Percentiles rank a stretch among this genome's conserved stretches.
Evolutionary conservation across 2,888 invertebrate genomes (phyloP).

Genomic region (Heliconius aoede): DNA sequence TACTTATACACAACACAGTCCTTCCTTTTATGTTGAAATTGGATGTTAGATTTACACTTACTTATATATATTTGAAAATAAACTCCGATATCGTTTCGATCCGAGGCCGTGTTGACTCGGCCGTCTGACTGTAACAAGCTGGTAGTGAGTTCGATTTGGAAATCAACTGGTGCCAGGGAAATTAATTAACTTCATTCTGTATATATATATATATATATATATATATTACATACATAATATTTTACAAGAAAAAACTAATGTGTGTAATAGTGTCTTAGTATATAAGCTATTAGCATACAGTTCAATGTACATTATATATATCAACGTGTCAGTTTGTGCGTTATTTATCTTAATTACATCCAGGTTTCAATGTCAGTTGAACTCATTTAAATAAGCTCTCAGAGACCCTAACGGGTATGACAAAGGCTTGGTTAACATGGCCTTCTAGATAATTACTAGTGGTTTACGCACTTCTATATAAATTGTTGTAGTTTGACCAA

Average conservation of each 20-base stretch:
- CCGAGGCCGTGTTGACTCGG: no score
- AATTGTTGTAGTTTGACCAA: constrained; percentile 43
- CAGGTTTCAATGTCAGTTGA: constrained; percentile 33
- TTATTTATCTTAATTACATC: constrained; percentile 19
- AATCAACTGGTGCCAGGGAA: no score
- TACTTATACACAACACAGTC: not conserved
- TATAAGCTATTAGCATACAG: not conserved
- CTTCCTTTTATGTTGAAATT: constrained; percentile 21
- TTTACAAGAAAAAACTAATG: not conserved
- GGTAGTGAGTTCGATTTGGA: no score
- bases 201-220: no score
- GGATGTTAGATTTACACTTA: not conserved
- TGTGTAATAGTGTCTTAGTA: not conserved
- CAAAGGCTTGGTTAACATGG: constrained; percentile 36
- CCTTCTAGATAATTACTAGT: constrained; percentile 41
- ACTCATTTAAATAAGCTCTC: constrained; percentile 45
- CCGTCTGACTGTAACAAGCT: no score
- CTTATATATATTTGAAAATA: not conserved
- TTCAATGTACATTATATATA: not conserved
- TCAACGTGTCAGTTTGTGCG: not conserved
- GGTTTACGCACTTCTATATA: constrained; percentile 39
- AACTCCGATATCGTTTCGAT: no score
- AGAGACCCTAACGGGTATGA: constrained; percentile 40
- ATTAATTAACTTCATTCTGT: no score
- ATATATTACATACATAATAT: no score